phyloP scores from a whole-genome alignment of 2,797 vertebrate species.

The Mus caroli region DNA sequence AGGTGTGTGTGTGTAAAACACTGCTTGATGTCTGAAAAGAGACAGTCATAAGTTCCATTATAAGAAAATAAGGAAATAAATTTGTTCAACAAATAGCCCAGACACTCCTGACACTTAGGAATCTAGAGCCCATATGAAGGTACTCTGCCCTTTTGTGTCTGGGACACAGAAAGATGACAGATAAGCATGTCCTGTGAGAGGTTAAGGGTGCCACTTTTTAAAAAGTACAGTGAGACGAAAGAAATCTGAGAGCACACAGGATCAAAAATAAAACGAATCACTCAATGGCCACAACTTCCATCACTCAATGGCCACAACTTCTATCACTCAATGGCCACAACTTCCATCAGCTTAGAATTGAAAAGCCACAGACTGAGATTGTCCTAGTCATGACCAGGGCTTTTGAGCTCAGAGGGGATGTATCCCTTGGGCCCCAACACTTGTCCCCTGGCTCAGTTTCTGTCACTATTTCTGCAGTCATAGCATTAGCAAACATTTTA shows the following conservation, averaged over 20 bases:
- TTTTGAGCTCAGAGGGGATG: neutral
- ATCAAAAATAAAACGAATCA: neutral
- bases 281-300: no score
- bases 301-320: no score
- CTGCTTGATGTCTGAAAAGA: neutral
- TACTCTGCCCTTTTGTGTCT: neutral
- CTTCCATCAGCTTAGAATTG: neutral
- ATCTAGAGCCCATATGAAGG: neutral
- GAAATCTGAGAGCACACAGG: neutral
- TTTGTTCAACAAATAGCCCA: neutral
- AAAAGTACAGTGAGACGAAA: neutral
- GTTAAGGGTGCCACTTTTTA: neutral
- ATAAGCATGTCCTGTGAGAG: neutral
- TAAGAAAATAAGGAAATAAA: neutral
- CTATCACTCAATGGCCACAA: neutral
- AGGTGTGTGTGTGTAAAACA: neutral
- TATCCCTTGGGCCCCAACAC: neutral
- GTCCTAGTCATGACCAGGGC: neutral
- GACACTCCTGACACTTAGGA: neutral
- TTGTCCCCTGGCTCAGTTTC: neutral
- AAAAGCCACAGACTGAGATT: neutral
- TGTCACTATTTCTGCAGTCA: neutral
- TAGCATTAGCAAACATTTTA: neutral
- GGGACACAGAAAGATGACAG: neutral
- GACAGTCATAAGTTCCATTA: neutral